A percentile compares a stretch with the other conserved stretches of the same genome.
Conservation (phyloP, 2,797 vertebrate genomes). For the Molossus molossus region DNA sequence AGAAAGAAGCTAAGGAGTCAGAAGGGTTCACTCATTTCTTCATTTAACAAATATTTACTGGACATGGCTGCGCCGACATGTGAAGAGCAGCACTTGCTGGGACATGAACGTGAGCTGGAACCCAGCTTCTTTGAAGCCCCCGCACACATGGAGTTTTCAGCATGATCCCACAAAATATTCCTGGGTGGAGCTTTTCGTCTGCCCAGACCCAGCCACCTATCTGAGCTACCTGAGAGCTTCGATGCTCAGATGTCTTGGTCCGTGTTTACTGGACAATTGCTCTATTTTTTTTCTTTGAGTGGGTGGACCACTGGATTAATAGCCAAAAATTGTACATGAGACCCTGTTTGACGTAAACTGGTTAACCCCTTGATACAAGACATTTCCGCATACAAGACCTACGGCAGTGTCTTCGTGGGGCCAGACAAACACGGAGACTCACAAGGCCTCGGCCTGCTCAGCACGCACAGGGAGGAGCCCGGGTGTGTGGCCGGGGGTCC, state of each 20-base stretch:
- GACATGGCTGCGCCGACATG: neutral
- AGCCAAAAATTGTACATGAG: neutral
- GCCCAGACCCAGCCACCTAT: neutral
- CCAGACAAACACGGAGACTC: neutral
- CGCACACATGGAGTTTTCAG: fast-evolving
- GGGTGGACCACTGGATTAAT: neutral
- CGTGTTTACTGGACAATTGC: neutral
- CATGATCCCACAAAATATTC: neutral
- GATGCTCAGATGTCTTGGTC: neutral
- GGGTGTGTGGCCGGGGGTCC: neutral
- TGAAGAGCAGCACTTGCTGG: neutral
- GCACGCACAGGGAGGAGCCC: neutral
- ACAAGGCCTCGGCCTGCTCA: neutral
- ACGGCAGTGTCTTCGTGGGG: neutral
- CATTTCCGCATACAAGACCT: neutral
- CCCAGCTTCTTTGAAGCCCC: neutral
- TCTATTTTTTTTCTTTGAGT: neutral
- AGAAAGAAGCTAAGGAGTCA: neutral
- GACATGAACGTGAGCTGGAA: neutral
- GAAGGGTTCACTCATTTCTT: slow-evolving; percentile 46
- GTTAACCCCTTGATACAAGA: neutral
- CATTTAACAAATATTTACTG: slow-evolving; percentile 42
- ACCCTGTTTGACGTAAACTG: neutral
- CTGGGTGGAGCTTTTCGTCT: neutral
- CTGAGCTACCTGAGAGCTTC: neutral